Conservation (phyloP, 2,797 vertebrate species). For the Amphiprion clarkii region DNA sequence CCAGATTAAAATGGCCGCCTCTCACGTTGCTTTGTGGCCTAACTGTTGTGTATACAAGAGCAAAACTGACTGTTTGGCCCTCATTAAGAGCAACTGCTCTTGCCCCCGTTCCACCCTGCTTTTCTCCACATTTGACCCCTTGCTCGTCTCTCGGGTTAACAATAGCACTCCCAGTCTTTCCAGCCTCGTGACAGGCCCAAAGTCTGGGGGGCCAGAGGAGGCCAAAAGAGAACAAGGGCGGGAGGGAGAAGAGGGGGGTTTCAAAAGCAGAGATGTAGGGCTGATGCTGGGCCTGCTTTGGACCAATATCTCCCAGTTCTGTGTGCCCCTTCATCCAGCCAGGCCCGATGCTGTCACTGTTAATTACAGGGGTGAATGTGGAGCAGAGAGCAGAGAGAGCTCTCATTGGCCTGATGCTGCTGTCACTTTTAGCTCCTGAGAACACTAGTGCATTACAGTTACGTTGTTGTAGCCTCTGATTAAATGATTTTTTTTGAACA, state of each 20-base stretch:
- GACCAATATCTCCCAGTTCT: slow-evolving; percentile 52
- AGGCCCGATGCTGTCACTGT: slow-evolving; percentile 72
- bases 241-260: background rate
- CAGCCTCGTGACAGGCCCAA: slow-evolving; percentile 73
- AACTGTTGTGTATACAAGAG: slow-evolving; percentile 66
- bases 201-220: slow-evolving; percentile 60
- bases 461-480: slow-evolving; percentile 21
- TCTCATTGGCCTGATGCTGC: slow-evolving; percentile 49
- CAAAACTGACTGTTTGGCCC: slow-evolving; percentile 64
- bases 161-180: slow-evolving; percentile 74
- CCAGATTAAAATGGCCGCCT: slow-evolving; percentile 27
- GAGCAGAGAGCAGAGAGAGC: slow-evolving; percentile 51
- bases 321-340: slow-evolving; percentile 61
- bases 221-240: slow-evolving; percentile 18
- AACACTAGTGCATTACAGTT: slow-evolving; percentile 26
- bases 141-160: slow-evolving; percentile 72
- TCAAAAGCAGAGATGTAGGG: slow-evolving; percentile 47
- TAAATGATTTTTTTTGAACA: background rate
- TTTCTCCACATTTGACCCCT: slow-evolving; percentile 67
- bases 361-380: slow-evolving; percentile 82
- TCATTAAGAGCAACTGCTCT: slow-evolving; percentile 76
- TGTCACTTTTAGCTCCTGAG: slow-evolving; percentile 46
- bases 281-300: slow-evolving; percentile 56
- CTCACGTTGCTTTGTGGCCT: slow-evolving; percentile 42
- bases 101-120: slow-evolving; percentile 48